These are phyloP conservation scores for Aleiodes sp. DNA, from an alignment of 1,140 invertebrate genomes.

Conservation along the genomic window DNA sequence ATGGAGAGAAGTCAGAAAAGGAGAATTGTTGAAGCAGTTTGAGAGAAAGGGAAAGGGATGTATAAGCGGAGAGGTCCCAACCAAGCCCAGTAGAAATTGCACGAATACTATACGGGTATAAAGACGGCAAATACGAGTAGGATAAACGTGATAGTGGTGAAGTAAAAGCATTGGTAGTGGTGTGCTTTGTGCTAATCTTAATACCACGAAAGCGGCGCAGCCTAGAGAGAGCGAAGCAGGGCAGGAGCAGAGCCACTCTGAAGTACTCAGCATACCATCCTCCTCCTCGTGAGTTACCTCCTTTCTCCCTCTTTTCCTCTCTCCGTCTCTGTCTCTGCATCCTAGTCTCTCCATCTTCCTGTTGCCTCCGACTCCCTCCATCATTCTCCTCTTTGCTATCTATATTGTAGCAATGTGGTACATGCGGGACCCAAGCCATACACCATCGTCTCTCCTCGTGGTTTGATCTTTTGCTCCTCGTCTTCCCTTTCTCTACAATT, in stretches of 20 bases:
- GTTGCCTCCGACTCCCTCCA: conserved; percentile 5
- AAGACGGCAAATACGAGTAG: conserved; percentile 3
- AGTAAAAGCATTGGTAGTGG: conserved; percentile 21
- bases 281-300: conserved; percentile 7
- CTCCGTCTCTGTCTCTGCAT: conserved; percentile 29
- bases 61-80: conserved; percentile 12
- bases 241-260: conserved; percentile 37
- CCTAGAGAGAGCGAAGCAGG: conserved; percentile 21
- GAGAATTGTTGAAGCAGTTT: conserved; percentile 16
- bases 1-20: conserved; percentile 1
- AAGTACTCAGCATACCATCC: conserved; percentile 40
- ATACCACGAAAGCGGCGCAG: conserved; percentile 40
- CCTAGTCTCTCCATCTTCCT: not conserved
- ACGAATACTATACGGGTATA: conserved; percentile 20
- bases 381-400: conserved; percentile 26
- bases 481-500: conserved; percentile 19
- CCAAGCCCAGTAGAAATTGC: conserved; percentile 18
- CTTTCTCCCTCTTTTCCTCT: conserved; percentile 19
- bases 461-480: conserved; percentile 45
- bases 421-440: conserved; percentile 39
- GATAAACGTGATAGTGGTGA: not conserved
- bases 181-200: conserved; percentile 50
- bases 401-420: conserved; percentile 30
- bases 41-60: conserved; percentile 21
- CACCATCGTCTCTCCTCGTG: conserved; percentile 35